Evolutionary conservation across 2,797 vertebrate species (phyloP), one percentile per base, ranked within the genome.

Genomic region (Phoeniculus purpureus): DNA sequence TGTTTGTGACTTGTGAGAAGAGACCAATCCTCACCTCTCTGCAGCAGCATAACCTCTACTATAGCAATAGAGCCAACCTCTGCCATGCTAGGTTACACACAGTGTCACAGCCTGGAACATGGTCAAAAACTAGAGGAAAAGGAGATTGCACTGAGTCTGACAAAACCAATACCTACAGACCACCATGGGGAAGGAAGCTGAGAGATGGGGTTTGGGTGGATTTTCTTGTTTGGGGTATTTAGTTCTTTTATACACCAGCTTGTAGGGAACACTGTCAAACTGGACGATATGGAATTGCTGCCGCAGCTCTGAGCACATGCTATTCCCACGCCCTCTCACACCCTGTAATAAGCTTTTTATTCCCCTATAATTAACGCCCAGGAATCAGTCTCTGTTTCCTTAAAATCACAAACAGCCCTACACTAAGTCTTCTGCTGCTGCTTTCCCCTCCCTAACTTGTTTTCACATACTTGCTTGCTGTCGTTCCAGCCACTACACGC

Each of bases 231-330:
- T 18, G 31, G 27, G 6, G 32, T 71, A 56, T 25, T 79, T 11
- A 2, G 6, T 43, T 87, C 70, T 78, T 77, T 91, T 75, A 58
- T 22, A 50, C 92, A 40, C 54, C 2, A 22, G 27, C 31, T 73
- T 55, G 81, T 65, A 80, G 73, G 90, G 92, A 92, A 82, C 59
- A 75, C 47, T 94, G 95, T 86, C 86, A 93, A 90, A 83, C 72
- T 29, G 82, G 84, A 32, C 3, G 20, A 7, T 15, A 81, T 64
- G 61, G 80, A 65, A 80, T 47, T 59, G 58, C 78, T 65, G 72
- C 74, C 58, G 70, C 80, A 75, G 37, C 71, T 90, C 52, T 0
- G 1, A 89, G 64, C 55, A 17, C 67, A 64, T 1, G 0, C 70
- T 72, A 61, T 70, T 84, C 85, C 82, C 82, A 87, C 67, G 6